Percentiles rank a stretch among this genome's conserved stretches.
These are phyloP conservation scores for Poecile montanus DNA, from an alignment of 2,797 vertebrate genomes.

Conservation along the genomic window DNA sequence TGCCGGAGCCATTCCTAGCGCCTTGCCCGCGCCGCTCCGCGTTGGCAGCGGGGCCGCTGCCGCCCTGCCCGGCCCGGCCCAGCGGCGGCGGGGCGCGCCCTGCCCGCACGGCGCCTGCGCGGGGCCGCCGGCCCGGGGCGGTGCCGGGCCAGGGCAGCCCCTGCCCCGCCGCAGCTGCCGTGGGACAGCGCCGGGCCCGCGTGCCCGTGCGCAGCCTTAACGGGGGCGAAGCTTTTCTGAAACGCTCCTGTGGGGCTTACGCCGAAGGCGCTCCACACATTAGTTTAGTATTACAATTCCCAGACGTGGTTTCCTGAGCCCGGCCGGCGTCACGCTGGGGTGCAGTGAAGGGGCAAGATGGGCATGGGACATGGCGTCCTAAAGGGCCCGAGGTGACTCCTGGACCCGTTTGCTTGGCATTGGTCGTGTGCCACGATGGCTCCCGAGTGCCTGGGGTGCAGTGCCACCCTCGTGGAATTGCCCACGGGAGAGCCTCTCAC, in stretches of 20 bases:
- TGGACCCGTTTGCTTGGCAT: rapidly evolving
- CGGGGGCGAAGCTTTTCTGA: rapidly evolving
- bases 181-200: rapidly evolving
- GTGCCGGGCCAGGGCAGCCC: rapidly evolving
- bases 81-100: not conserved
- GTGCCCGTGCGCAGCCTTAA: rapidly evolving
- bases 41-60: not conserved
- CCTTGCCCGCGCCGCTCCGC: not conserved
- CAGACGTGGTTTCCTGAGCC: rapidly evolving
- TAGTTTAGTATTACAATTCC: rapidly evolving
- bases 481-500: not conserved
- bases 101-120: not conserved
- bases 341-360: too few relatives aligned
- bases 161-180: rapidly evolving
- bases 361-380: rapidly evolving
- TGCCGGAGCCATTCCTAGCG: not conserved
- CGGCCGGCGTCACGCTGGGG: rapidly evolving
- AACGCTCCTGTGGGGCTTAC: rapidly evolving
- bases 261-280: rapidly evolving
- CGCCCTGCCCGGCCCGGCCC: not conserved
- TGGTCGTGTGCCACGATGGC: rapidly evolving
- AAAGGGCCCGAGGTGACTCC: not conserved
- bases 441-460: not conserved
- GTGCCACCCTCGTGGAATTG: not conserved
- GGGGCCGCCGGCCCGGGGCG: not conserved